Percentiles rank a stretch among this genome's conserved stretches.
These are phyloP conservation scores for Amphilophus citrinellus DNA, from an alignment of 2,113 vertebrate genomes.

Conservation along the genomic window DNA sequence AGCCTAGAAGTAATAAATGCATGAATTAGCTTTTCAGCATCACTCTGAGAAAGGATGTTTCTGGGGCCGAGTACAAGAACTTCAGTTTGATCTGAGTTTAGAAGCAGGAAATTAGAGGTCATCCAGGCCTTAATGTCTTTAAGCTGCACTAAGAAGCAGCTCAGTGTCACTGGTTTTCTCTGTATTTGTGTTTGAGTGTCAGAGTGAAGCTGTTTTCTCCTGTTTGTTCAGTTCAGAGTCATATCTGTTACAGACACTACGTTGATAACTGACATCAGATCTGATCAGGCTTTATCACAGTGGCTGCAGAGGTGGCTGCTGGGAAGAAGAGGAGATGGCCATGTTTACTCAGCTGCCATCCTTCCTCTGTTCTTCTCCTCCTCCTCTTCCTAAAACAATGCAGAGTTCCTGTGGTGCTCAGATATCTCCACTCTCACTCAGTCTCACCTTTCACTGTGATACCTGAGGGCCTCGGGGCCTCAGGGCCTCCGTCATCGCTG, in stretches of 20 bases:
- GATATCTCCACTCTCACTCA: neutral
- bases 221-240: too few species aligned
- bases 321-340: neutral
- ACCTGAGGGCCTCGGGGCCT: constrained; percentile 11
- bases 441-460: neutral
- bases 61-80: too few species aligned
- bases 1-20: neutral
- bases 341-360: constrained; percentile 48
- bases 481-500: neutral
- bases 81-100: too few species aligned
- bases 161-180: too few species aligned
- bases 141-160: too few species aligned
- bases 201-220: too few species aligned
- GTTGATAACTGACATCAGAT: neutral
- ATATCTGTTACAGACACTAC: neutral
- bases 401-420: neutral
- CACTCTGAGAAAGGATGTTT: neutral
- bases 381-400: neutral
- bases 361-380: constrained; percentile 3
- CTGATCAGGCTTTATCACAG: neutral
- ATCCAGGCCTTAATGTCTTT: too few species aligned
- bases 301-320: neutral
- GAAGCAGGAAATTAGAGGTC: too few species aligned
- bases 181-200: neutral
- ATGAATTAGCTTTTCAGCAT: neutral